A percentile compares a stretch with the other conserved stretches of the same genome.
These are phyloP conservation scores for Drosophila willistoni DNA, from an alignment of 1,140 invertebrate species.

Conservation along the genomic window DNA sequence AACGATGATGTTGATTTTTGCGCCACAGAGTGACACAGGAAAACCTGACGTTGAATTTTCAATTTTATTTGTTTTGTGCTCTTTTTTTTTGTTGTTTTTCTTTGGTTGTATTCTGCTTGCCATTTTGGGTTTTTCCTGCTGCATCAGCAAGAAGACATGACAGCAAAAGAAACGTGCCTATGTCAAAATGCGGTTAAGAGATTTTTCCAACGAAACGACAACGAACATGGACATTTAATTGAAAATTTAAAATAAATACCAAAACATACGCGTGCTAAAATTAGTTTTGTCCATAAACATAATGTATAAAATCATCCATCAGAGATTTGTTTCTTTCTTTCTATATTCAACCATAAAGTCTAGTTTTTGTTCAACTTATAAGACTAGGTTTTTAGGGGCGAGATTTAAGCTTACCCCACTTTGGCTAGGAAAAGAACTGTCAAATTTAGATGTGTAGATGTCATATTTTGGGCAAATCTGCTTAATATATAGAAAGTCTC, in stretches of 20 bases:
- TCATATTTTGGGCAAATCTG: too few relatives aligned
- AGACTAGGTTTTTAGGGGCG: too few relatives aligned
- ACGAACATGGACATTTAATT: slow-evolving; percentile 19
- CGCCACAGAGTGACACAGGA: slow-evolving; percentile 24
- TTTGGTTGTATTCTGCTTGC: slow-evolving; percentile 37
- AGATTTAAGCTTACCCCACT: too few relatives aligned
- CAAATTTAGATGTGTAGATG: too few relatives aligned
- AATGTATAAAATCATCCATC: too few relatives aligned
- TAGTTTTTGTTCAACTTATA: too few relatives aligned
- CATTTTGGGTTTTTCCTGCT: slow-evolving; percentile 35
- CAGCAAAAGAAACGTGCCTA: slow-evolving; percentile 65
- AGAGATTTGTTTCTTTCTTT: too few relatives aligned
- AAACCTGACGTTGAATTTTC: slow-evolving; percentile 71
- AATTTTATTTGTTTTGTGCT: slow-evolving; percentile 66
- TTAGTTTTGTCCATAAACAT: too few relatives aligned
- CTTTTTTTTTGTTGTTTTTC: slow-evolving; percentile 50
- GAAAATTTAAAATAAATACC: not conserved
- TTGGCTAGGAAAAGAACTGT: too few relatives aligned
- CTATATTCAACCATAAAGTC: too few relatives aligned
- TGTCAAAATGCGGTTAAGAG: slow-evolving; percentile 66
- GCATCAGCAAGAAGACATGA: slow-evolving; percentile 53
- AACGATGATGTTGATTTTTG: slow-evolving; percentile 4
- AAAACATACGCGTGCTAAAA: not conserved
- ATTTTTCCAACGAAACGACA: slow-evolving; percentile 49
- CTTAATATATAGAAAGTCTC: too few relatives aligned